Evolutionary conservation across 2,888 invertebrate genomes (phyloP).

Genomic region (Fissipunctia ypsillon): DNA sequence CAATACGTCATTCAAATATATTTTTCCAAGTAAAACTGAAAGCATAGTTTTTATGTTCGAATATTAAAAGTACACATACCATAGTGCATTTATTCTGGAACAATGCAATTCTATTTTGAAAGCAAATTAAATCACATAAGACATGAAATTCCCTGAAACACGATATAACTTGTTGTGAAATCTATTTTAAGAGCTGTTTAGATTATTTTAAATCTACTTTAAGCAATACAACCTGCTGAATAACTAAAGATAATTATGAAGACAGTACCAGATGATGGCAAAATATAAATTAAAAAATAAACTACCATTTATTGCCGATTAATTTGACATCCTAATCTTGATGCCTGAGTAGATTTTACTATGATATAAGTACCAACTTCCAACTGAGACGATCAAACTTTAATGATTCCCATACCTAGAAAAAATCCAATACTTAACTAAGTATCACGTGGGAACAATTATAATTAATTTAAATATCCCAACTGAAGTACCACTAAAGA

Average conservation of each 20-base stretch:
- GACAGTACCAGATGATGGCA: too few species aligned
- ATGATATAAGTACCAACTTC: too few species aligned
- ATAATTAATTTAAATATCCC: conserved; percentile 13
- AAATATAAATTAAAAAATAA: too few species aligned
- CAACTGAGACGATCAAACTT: background rate
- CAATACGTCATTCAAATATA: background rate
- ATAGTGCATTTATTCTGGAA: background rate
- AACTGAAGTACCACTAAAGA: background rate
- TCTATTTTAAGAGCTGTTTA: background rate
- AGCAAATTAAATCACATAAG: background rate
- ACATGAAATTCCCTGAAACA: background rate
- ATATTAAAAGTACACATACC: background rate
- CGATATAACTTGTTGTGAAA: background rate
- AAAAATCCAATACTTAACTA: background rate
- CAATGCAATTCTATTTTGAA: conserved; percentile 23
- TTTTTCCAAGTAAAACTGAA: background rate
- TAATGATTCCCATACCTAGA: background rate
- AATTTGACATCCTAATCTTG: background rate
- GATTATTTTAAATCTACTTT: background rate
- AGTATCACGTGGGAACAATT: background rate
- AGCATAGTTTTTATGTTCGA: background rate
- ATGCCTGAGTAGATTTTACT: background rate
- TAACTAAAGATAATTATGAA: background rate
- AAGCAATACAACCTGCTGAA: background rate
- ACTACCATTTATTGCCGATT: background rate